Evolutionary conservation across 2,888 invertebrate species (phyloP), one percentile per base, ranked within the genome.

Genomic region (Phyto melanocephala): DNA sequence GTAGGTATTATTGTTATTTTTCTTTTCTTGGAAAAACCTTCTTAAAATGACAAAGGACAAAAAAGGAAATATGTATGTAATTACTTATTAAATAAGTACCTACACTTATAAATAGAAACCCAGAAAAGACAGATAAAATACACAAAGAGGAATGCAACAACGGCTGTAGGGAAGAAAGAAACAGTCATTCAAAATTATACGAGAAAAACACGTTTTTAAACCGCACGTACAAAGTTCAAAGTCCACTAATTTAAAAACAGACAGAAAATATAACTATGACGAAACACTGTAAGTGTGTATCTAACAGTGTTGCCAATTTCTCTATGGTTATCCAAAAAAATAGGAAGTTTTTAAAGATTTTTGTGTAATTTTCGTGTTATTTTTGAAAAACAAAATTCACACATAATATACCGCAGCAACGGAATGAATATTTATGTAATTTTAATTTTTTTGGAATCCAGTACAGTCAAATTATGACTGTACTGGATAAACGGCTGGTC

Each of bases 181-280:
- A 70, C 52, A 70, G 65, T 65, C 65, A 33, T 40, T 60, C 42
- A 74, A 75, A 75, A 84, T 78, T 60, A 58, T 79, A 75, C 71
- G 56, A 81, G 67, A 81, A 71, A 84, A 78, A 79, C 83, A 79
- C 58, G 80, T 78, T 81, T 77, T 24, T 17, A 84, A 80, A 75
- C 22, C 45, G 63, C 83, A 85, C 84, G 85, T 84, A 85, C 71
- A 74, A 81, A 83, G 84, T 81, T 85, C 86, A 85, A 86, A 86
- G 85, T 85, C 86, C 86, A 78, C 1, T 15, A 24, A 13, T 15
- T 33, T n/a, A 45, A 17, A 33, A 60, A 67, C 60, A 45, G n/a
- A 33, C 11, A 47, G 11, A 47, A 22, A 70, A 47, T 33, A 20
- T 15, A 37, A 10, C 37, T 52, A 77, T 77, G 77, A 62, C 77